These are phyloP conservation scores for Brachypalpus laphriformis DNA, from an alignment of 2,888 invertebrate species.

Conservation along the genomic window DNA sequence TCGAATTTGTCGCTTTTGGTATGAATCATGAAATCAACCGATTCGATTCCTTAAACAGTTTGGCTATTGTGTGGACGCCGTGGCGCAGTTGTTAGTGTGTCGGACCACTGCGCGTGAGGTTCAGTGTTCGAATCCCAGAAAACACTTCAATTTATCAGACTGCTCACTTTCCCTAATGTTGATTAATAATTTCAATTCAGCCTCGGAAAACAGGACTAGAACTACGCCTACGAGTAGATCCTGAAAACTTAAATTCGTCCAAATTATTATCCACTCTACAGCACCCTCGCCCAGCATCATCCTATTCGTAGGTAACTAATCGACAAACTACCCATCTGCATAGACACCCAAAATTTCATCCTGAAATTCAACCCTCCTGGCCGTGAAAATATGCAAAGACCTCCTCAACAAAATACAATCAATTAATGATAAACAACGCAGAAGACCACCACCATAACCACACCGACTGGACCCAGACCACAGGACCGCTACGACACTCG, in stretches of 20 bases:
- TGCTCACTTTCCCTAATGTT: too few species aligned
- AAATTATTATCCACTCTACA: neutral
- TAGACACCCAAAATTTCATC: neutral
- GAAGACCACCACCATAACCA: neutral
- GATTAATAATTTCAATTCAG: neutral
- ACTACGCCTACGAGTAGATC: neutral
- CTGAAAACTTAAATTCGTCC: neutral
- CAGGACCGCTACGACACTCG: slow-evolving; percentile 36
- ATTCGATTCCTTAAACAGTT: too few species aligned
- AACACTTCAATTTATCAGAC: too few species aligned
- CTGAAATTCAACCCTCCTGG: neutral
- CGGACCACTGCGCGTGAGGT: too few species aligned
- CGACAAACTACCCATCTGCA: neutral
- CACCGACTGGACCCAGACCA: neutral
- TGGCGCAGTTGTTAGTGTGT: too few species aligned
- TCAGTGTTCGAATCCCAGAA: too few species aligned
- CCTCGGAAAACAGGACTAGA: neutral
- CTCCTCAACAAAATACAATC: slow-evolving; percentile 63
- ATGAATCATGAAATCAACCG: too few species aligned
- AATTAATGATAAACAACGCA: slow-evolving; percentile 71
- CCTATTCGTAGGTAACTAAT: neutral
- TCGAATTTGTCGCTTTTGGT: too few species aligned
- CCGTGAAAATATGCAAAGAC: slow-evolving; percentile 58
- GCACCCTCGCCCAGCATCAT: neutral
- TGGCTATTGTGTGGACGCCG: too few species aligned